Evolutionary conservation across 1,140 invertebrate genomes (phyloP).

Genomic region (Heliothis subflexa): DNA sequence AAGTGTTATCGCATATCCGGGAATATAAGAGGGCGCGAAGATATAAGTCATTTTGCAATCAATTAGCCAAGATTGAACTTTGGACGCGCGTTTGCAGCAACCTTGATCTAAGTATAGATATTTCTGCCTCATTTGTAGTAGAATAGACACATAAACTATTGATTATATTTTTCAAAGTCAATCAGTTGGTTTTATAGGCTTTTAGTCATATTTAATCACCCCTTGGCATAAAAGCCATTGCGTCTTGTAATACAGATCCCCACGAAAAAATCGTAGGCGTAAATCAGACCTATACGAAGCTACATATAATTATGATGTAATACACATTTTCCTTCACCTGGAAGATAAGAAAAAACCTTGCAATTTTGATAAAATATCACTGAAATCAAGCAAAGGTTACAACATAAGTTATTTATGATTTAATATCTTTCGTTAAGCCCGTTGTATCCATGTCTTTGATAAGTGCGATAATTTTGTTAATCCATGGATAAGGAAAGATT

Average conservation of each 20-base stretch:
- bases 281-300: too few species aligned
- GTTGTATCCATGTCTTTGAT: constrained; percentile 13
- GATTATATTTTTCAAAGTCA: too few species aligned
- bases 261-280: too few species aligned
- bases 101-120: background rate
- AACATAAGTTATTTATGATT: constrained; percentile 10
- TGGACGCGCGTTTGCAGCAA: background rate
- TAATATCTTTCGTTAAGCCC: constrained; percentile 23
- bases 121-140: background rate
- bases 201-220: too few species aligned
- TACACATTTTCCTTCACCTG: background rate
- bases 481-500: constrained; percentile 40
- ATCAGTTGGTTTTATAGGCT: too few species aligned
- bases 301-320: background rate
- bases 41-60: constrained; percentile 4
- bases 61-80: background rate
- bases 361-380: background rate
- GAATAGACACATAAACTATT: background rate
- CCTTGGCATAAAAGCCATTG: too few species aligned
- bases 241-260: too few species aligned
- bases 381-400: background rate
- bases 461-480: constrained; percentile 31
- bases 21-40: constrained; percentile 9
- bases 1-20: constrained; percentile 2
- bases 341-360: background rate